A percentile compares a stretch with the other conserved stretches of the same genome.
phyloP scores from a whole-genome alignment of 2,888 invertebrate genomes.

The Melinaea marsaeus region DNA sequence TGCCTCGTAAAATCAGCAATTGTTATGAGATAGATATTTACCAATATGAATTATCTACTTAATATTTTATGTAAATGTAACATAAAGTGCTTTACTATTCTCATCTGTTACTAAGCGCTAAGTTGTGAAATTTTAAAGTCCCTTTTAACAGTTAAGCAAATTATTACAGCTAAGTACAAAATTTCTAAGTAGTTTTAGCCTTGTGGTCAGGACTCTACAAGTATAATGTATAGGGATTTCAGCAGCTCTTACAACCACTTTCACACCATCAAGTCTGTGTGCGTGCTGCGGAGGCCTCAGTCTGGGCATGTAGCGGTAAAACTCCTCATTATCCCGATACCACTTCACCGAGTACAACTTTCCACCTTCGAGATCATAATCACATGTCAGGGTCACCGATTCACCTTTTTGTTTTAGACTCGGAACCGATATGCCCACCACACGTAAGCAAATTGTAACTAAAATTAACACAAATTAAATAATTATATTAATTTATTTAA shows the following conservation, averaged over 20 bases:
- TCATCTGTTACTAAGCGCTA: no score
- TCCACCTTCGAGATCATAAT: slow-evolving; percentile 80
- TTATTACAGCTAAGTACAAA: no score
- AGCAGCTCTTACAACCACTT: slow-evolving; percentile 77
- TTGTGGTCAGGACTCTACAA: no score
- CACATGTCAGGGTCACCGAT: slow-evolving; percentile 75
- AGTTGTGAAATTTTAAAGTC: no score
- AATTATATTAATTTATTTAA: not conserved
- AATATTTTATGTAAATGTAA: no score
- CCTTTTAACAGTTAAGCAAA: no score
- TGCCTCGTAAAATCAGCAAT: no score
- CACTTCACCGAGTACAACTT: slow-evolving; percentile 82
- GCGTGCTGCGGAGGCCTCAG: slow-evolving; percentile 80
- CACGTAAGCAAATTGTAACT: slow-evolving; percentile 63
- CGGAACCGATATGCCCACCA: slow-evolving; percentile 77
- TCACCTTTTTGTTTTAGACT: slow-evolving; percentile 77
- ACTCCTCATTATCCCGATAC: slow-evolving; percentile 82
- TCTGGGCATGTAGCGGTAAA: slow-evolving; percentile 81
- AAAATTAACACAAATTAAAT: slow-evolving; percentile 19
- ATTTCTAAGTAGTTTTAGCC: no score
- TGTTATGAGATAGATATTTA: no score
- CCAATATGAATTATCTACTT: no score
- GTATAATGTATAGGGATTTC: no score
- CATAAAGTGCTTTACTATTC: no score
- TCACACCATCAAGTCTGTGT: slow-evolving; percentile 79